Percentiles rank a stretch among this genome's conserved stretches.
These are phyloP conservation scores for Tachypleus tridentatus DNA, from an alignment of 1,140 invertebrate genomes.

Conservation along the genomic window DNA sequence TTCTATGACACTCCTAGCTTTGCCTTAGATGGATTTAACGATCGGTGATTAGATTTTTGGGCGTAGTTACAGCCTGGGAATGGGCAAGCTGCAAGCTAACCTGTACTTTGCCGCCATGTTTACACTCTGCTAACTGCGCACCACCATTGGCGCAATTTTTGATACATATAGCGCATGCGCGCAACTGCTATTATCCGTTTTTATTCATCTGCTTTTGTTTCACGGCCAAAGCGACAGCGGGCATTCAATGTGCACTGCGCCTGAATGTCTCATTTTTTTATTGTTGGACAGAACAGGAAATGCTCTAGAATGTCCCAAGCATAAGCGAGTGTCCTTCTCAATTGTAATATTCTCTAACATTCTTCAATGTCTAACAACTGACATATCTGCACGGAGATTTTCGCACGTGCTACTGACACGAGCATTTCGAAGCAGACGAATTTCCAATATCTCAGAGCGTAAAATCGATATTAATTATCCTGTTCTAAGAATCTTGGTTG, in stretches of 20 bases:
- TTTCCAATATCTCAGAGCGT: not conserved
- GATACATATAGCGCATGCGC: not conserved
- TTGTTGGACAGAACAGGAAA: not conserved
- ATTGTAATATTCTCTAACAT: not conserved
- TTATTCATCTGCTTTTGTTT: not conserved
- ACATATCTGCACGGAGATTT: too few species aligned
- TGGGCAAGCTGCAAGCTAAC: conserved; percentile 27
- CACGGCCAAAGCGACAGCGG: not conserved
- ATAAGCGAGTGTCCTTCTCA: not conserved
- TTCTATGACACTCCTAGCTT: conserved; percentile 4
- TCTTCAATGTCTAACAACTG: not conserved
- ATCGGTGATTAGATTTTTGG: conserved; percentile 10
- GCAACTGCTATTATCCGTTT: not conserved
- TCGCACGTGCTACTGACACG: too few species aligned
- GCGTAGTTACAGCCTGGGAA: conserved; percentile 31
- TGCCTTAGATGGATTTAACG: conserved; percentile 9
- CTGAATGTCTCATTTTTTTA: too few species aligned
- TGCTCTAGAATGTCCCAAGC: not conserved
- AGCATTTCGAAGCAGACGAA: not conserved
- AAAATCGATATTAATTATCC: conserved; percentile 2
- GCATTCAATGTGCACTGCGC: not conserved
- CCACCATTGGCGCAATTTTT: not conserved
- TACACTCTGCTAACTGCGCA: conserved; percentile 2
- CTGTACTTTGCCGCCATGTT: conserved; percentile 33
- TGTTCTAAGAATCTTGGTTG: too few species aligned